Base-by-base conservation (phyloP, 2,888 invertebrate species). In the Theodoxus fluviatilis region DNA sequence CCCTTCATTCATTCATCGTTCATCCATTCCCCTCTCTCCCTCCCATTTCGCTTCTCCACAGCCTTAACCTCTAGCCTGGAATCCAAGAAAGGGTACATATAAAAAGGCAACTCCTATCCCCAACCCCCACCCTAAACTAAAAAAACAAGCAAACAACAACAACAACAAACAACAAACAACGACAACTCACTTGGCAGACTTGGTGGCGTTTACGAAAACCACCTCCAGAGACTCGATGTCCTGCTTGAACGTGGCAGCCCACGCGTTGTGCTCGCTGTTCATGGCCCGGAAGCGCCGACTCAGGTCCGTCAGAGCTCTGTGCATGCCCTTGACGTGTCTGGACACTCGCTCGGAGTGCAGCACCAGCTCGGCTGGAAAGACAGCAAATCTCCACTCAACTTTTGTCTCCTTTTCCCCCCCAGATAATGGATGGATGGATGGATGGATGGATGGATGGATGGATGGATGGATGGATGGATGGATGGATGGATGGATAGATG, bases 331-430 rank as follows among this genome's bases (percentile, higher is more conserved):
- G 74, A 83, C 82, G 76, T 87, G 87, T 15, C 86, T 78, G 0
- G 79, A 74, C 28, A 87, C 86, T 33, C 87, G 79, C 76, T 87
- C 87, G 1, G 81, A 79, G 74, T 87, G 87, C 84, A 86, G 80
- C 68, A 86, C 81, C 59, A 87, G 76, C 76, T 87, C 87, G 68
- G 86, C 87, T 86, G 75, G 3, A 73, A 72, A 72, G 38, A 61
- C 3, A 15, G 22, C 40, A 67, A 37, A 25, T 49, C 31, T 49
- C 15, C 33, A 67, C 7, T 49, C 12, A 59, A 59, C 28, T 6
- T 25, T 59, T n/a, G n/a, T n/a, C n/a, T n/a, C n/a, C n/a, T 25
- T 15, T 31, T 59, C 31, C 15, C 25, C 18, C n/a, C n/a, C n/a
- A n/a, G n/a, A n/a, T n/a, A n/a, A n/a, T n/a, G n/a, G n/a, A n/a